Evolutionary conservation across 2,797 vertebrate species (phyloP).

Genomic region (Miichthys miiuy): DNA sequence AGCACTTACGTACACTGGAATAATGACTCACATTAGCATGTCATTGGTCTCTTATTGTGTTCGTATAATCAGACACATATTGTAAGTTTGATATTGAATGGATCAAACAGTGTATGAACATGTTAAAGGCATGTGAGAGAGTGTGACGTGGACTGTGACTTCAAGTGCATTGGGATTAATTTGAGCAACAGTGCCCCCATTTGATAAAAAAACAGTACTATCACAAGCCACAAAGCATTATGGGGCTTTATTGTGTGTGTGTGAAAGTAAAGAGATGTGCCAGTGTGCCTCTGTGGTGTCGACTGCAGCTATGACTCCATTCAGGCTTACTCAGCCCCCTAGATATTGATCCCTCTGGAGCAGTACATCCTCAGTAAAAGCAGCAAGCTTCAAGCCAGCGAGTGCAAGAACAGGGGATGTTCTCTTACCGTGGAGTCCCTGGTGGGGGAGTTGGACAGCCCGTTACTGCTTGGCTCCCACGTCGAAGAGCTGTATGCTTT

Average conservation of each 20-base stretch:
- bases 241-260: slow-evolving; percentile 12
- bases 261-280: slow-evolving; percentile 23
- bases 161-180: slow-evolving; percentile 10
- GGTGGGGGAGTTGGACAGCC: slow-evolving; percentile 70
- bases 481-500: slow-evolving; percentile 75
- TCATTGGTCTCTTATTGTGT: background rate
- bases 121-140: background rate
- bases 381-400: slow-evolving; percentile 15
- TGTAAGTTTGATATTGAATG: background rate
- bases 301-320: slow-evolving; percentile 19
- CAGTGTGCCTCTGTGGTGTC: slow-evolving; percentile 10
- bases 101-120: background rate
- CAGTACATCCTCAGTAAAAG: slow-evolving; percentile 19
- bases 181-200: slow-evolving; percentile 67
- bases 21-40: slow-evolving; percentile 4
- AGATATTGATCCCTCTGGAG: slow-evolving; percentile 25
- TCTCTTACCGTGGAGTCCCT: slow-evolving; percentile 86
- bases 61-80: background rate
- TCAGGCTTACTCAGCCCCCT: slow-evolving; percentile 19
- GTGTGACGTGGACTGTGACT: background rate
- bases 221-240: slow-evolving; percentile 20
- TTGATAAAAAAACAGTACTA: slow-evolving; percentile 49
- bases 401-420: slow-evolving; percentile 2
- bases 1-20: background rate
- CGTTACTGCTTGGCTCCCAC: slow-evolving; percentile 81